These are phyloP conservation scores for Acromyrmex heyeri DNA, from an alignment of 1,140 invertebrate genomes.

Conservation along the genomic window DNA sequence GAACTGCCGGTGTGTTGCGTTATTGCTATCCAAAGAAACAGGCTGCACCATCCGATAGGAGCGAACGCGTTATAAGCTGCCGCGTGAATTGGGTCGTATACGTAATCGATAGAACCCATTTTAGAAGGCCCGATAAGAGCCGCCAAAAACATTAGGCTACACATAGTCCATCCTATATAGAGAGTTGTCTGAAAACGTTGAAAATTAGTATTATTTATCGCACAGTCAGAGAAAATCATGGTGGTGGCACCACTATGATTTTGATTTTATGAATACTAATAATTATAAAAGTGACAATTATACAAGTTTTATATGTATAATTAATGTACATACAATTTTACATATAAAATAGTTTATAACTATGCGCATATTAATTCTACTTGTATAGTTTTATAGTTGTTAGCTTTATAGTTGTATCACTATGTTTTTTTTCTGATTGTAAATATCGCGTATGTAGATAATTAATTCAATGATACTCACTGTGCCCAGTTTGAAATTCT, in stretches of 20 bases:
- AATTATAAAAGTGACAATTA: no score
- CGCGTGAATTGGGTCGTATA: slow-evolving; percentile 89
- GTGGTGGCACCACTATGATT: no score
- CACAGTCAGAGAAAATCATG: no score
- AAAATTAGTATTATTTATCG: not conserved
- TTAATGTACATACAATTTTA: no score
- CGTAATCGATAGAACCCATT: slow-evolving; percentile 90
- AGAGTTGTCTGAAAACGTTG: slow-evolving; percentile 85
- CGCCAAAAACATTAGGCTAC: slow-evolving; percentile 85
- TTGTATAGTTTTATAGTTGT: no score
- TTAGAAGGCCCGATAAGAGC: slow-evolving; percentile 89
- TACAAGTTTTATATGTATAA: no score
- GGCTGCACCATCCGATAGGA: slow-evolving; percentile 90
- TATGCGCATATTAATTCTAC: no score
- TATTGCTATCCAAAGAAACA: slow-evolving; percentile 90
- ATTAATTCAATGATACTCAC: slow-evolving; percentile 72
- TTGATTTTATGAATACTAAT: no score
- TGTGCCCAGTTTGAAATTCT: slow-evolving; percentile 83
- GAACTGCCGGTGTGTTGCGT: slow-evolving; percentile 88
- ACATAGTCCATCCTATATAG: slow-evolving; percentile 88
- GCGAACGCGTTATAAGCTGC: slow-evolving; percentile 91
- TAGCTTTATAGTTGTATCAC: no score
- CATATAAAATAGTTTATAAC: no score
- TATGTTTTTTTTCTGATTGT: not conserved
- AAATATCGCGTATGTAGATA: not conserved